Evolutionary conservation across 2,888 invertebrate species (phyloP).

Genomic region (Pseudococcus longispinus): DNA sequence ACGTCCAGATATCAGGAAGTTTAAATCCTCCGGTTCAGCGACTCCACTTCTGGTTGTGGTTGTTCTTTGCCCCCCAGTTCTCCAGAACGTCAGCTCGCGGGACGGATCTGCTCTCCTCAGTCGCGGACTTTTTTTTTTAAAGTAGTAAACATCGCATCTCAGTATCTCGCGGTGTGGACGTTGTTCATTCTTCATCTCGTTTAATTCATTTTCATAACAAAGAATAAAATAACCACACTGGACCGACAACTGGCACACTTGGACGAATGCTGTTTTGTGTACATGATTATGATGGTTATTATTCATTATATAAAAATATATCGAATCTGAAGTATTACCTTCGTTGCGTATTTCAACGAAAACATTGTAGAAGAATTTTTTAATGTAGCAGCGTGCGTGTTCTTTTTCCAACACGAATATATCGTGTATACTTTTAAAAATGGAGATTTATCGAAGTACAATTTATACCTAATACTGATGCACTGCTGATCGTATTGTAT

Average conservation of each 20-base stretch:
- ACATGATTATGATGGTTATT: not conserved
- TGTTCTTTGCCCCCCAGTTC: not conserved
- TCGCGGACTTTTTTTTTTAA: not conserved
- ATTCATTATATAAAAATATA: not conserved
- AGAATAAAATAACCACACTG: constrained; percentile 21
- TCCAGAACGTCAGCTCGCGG: not conserved
- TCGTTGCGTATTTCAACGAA: not conserved
- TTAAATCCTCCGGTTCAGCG: constrained; percentile 40
- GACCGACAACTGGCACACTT: not conserved
- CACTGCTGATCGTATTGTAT: not conserved
- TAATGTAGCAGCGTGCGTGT: not conserved
- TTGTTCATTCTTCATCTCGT: not conserved
- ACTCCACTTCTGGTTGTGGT: constrained; percentile 36
- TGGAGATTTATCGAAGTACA: not conserved
- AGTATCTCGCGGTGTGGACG: not conserved
- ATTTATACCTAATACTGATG: not conserved
- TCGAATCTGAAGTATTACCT: not conserved
- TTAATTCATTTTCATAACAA: constrained; percentile 38
- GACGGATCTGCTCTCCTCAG: not conserved
- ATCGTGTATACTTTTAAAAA: no score
- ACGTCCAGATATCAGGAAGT: constrained; percentile 41
- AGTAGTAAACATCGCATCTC: not conserved
- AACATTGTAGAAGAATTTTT: not conserved
- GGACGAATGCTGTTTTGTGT: not conserved
- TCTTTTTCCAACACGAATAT: not conserved